phyloP scores from a whole-genome alignment of 2,113 vertebrate genomes.

The Chelonoidis abingdonii region DNA sequence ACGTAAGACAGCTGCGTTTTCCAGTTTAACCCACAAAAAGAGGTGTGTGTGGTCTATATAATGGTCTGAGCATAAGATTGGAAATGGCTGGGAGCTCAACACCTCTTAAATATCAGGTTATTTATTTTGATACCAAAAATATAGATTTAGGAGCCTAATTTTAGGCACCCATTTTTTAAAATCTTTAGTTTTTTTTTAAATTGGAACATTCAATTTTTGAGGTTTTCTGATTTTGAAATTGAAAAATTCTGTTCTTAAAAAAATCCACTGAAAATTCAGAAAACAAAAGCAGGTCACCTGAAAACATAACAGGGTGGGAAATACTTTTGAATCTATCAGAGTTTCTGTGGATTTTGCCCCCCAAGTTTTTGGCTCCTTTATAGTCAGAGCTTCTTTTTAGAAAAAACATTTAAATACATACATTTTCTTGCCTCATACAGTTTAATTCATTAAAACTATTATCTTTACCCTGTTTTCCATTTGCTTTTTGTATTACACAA shows the following conservation, averaged over 20 bases:
- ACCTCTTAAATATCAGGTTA: background rate
- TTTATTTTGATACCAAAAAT: background rate
- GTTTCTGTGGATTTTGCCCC: background rate
- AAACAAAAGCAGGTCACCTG: background rate
- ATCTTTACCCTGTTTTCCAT: background rate
- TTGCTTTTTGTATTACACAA: background rate
- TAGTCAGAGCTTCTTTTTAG: background rate
- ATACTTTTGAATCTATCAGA: background rate
- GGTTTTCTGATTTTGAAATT: background rate
- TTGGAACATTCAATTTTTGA: background rate
- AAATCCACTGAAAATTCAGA: background rate
- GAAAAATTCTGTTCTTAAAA: background rate
- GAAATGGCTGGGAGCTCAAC: background rate
- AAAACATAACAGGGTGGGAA: background rate
- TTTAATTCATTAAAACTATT: background rate
- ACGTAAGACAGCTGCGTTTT: background rate
- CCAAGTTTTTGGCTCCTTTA: background rate
- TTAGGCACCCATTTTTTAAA: background rate
- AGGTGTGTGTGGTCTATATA: background rate
- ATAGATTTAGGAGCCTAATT: background rate
- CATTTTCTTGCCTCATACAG: background rate
- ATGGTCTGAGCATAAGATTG: background rate
- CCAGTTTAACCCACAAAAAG: background rate
- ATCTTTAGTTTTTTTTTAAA: background rate
- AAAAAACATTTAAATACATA: background rate